Base-by-base conservation (phyloP, 1,140 invertebrate species). In the Drosophila littoralis region DNA sequence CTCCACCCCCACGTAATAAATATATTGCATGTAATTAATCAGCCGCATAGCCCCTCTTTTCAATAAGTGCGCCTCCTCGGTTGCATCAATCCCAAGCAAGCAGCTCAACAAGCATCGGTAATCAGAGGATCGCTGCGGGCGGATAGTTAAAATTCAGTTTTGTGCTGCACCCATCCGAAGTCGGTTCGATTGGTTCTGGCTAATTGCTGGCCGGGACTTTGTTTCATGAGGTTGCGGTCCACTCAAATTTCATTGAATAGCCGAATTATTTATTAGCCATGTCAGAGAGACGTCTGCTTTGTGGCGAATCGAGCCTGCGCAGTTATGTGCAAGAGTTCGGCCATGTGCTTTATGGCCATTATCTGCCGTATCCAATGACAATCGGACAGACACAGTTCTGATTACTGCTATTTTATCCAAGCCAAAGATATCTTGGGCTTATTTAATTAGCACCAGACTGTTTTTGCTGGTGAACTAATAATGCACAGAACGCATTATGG, bases 21-120 rank as follows among this genome's bases (percentile, higher is more conserved):
- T 75, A 79, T 65, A 83, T 80, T 77, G 84, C 83, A 80, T 88
- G 83, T 83, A 88, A 86, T 86, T 86, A 86, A 89, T 88, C 79
- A 88, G 71, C 22, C 69, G 58, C 52, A 71, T 36, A 67, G 33
- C 9, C 22, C 36, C 13, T n/a, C 36, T 12, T 69, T 55, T 71
- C 82, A 60, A 61, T 75, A 33, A 64, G 63, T 64, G 63, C 45
- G 33, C 13, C 38, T 28, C 7, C 38, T 28, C 10, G 46, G 61
- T 52, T 82, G 80, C 81, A 84, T 45, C 81, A 65, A 33, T 55
- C 59, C 35, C 12, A 57, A 15, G 40, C 63, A 45, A 40, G 33
- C 7, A 36, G 42, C 38, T 36, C 35, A 54, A 43, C 68, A 71
- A 65, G 61, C 60, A 51, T 59, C 66, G 38, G 51, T 69, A 79